A percentile compares a stretch with the other conserved stretches of the same genome.
Evolutionary conservation across 2,113 vertebrate genomes (phyloP).

Genomic region (Panthera leo): DNA sequence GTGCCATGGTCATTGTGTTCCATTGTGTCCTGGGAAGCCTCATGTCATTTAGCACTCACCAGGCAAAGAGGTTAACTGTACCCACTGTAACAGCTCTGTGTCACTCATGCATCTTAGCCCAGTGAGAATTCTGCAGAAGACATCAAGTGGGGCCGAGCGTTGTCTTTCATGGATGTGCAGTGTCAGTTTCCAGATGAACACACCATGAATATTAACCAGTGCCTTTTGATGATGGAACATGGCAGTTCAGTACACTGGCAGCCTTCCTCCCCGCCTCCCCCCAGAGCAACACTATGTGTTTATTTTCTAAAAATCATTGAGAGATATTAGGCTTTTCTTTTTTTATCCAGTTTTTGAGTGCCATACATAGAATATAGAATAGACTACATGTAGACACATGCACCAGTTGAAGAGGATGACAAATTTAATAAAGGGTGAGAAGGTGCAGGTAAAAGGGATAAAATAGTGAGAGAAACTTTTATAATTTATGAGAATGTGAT

Average conservation of each 20-base stretch:
- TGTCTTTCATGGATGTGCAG: neutral
- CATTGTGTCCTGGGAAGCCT: neutral
- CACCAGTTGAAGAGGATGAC: neutral
- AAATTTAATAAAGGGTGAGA: neutral
- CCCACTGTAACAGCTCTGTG: neutral
- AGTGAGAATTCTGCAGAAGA: neutral
- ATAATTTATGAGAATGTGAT: neutral
- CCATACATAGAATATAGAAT: neutral
- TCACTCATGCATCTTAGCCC: neutral
- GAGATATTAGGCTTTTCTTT: neutral
- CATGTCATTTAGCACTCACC: neutral
- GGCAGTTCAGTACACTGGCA: neutral
- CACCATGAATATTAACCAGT: neutral
- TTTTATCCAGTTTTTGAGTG: neutral
- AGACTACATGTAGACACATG: neutral
- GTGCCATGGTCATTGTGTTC: too few relatives aligned
- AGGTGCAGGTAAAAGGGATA: neutral
- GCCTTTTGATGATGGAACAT: neutral
- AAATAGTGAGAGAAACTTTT: neutral
- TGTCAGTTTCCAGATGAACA: neutral
- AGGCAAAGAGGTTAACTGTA: neutral
- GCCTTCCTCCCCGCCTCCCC: neutral
- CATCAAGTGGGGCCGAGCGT: neutral
- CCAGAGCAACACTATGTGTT: neutral
- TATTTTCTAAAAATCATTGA: neutral